A percentile compares a stretch with the other conserved stretches of the same genome.
Evolutionary conservation across 2,797 vertebrate species (phyloP).

Genomic region (Arctocebus calabarensis): DNA sequence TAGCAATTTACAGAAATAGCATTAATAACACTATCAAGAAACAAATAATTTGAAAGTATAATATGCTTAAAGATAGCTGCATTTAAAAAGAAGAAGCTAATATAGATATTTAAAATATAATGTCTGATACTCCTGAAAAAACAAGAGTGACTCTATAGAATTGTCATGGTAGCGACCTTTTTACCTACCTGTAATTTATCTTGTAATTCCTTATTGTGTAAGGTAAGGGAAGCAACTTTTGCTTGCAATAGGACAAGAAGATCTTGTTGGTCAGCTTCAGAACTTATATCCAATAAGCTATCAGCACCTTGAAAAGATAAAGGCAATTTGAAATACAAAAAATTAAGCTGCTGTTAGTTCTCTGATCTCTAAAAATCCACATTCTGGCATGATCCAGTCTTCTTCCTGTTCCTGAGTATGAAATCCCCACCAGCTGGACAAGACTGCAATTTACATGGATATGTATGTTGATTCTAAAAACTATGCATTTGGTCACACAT

Average conservation of each 20-base stretch:
- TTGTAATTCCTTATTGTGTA: constrained; percentile 96
- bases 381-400: background rate
- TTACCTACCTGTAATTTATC: constrained; percentile 93
- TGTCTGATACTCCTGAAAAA: constrained; percentile 9
- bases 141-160: background rate
- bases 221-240: constrained; percentile 93
- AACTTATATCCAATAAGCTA: constrained; percentile 87
- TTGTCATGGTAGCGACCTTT: background rate
- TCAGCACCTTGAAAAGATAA: constrained; percentile 85
- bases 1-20: background rate
- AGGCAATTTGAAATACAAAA: background rate
- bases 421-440: background rate
- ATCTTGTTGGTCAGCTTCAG: constrained; percentile 90
- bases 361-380: background rate
- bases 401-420: background rate
- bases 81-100: constrained; percentile 53
- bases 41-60: constrained; percentile 24
- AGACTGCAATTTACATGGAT: background rate
- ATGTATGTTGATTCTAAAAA: background rate
- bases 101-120: constrained; percentile 32
- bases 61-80: background rate
- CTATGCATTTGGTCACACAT: background rate
- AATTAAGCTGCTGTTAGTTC: background rate
- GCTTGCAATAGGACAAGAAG: constrained; percentile 93
- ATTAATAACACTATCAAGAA: constrained; percentile 28